Percentiles rank a stretch among this genome's conserved stretches.
Conservation (phyloP, 2,888 invertebrate genomes). For the Eristalis tenax region DNA sequence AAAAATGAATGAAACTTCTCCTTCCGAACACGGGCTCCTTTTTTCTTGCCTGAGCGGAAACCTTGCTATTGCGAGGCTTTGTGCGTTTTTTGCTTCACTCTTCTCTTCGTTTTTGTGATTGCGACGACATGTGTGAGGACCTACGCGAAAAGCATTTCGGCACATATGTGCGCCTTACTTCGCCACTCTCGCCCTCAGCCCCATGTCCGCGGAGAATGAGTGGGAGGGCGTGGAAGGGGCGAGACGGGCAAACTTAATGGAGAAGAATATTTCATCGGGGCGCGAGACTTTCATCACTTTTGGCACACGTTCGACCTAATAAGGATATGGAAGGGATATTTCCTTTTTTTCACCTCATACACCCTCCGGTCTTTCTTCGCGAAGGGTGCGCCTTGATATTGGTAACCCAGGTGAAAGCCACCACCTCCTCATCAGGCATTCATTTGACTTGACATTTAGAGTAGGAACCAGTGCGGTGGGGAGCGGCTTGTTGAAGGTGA, state of each 20-base stretch:
- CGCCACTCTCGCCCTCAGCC: background rate
- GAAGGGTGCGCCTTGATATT: conserved; percentile 7
- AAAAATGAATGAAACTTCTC: conserved; percentile 37
- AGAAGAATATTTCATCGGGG: conserved; percentile 62
- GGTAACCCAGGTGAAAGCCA: conserved; percentile 58
- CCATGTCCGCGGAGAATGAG: background rate
- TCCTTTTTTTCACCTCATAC: background rate
- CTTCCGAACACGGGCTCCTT: conserved; percentile 10
- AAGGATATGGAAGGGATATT: conserved; percentile 60
- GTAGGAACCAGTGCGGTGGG: background rate
- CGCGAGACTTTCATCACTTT: conserved; percentile 65
- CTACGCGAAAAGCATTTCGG: conserved; percentile 22
- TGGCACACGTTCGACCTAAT: conserved; percentile 66
- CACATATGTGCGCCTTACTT: background rate
- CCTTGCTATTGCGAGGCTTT: background rate
- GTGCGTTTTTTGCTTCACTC: background rate
- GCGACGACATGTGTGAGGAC: conserved; percentile 58
- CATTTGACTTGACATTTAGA: conserved; percentile 57
- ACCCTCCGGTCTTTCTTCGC: background rate
- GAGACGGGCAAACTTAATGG: conserved; percentile 43
- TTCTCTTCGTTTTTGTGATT: conserved; percentile 16
- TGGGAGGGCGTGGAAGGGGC: background rate
- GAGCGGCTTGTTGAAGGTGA: conserved; percentile 44
- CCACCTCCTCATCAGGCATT: conserved; percentile 40
- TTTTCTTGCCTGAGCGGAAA: background rate